Conservation (phyloP, 2,113 vertebrate species). For the Podilymbus podiceps region DNA sequence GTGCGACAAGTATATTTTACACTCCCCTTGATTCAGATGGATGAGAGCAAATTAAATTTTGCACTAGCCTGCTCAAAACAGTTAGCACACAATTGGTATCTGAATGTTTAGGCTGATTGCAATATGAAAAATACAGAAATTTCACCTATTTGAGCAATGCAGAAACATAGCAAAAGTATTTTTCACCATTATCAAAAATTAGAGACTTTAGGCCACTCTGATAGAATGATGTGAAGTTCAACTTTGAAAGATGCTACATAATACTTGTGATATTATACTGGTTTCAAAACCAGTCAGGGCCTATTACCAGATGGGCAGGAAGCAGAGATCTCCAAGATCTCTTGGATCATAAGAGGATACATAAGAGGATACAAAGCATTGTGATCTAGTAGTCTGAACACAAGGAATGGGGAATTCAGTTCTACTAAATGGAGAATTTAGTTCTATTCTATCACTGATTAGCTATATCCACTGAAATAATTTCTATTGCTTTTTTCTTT, state of each 20-base stretch:
- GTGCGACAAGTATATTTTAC: conserved; percentile 25
- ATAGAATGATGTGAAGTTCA: not conserved
- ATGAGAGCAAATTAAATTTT: conserved; percentile 38
- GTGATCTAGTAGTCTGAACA: not conserved
- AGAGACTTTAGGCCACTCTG: not conserved
- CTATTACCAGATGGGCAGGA: not conserved
- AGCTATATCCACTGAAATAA: not conserved
- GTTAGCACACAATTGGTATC: not conserved
- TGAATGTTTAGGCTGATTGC: not conserved
- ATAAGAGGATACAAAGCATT: not conserved
- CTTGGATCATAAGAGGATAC: no score
- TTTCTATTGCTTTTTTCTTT: not conserved
- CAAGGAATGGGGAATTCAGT: not conserved
- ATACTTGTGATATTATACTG: not conserved
- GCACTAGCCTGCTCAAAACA: not conserved
- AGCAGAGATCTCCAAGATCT: not conserved
- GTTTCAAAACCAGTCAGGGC: not conserved
- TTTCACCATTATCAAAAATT: not conserved
- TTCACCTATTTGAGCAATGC: not conserved
- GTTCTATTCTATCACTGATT: not conserved
- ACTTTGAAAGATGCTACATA: not conserved
- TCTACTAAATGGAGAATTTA: not conserved
- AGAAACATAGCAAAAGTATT: not conserved
- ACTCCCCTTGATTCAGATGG: not conserved
- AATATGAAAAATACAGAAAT: not conserved